Evolutionary conservation across 2,797 vertebrate genomes (phyloP), one percentile per base, ranked within the genome.

Genomic region (Petrocephalus schoutedeni): DNA sequence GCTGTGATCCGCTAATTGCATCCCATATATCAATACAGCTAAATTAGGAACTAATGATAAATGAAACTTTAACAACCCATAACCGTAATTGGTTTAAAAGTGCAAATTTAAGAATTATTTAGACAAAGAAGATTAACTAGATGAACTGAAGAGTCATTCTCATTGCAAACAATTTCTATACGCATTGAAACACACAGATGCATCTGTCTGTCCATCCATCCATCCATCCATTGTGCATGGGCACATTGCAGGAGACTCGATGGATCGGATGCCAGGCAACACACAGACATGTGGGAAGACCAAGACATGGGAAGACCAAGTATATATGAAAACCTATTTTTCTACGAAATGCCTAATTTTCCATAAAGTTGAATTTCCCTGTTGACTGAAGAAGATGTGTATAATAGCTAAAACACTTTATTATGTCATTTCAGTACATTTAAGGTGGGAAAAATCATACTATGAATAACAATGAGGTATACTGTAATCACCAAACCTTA

Each of bases 31-130:
- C 59, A 82, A 89, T 89, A 91, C 88, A 89, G 89, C 88, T 92
- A 87, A 93, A 93, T 92, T 89, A 91, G 93, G 93, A 91, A 88
- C 87, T 89, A 92, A 92, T 93, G 88, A 93, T 89, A 91, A 90
- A 57, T 86, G 53, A 56, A 89, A 86, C 89, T 90, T 90, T 89
- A 89, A 89, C 89, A 89, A 89, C 89, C 74, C 23, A 59, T 59
- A 64, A 67, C 71, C 16, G 58, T 36, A 82, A 54, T 86, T 12
- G 85, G 88, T 56, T 86, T 87, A 80, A 80, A 88, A 85, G 87
- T 51, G 36, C 83, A 85, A 88, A 57, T 57, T 74, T 53, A 14
- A 53, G 57, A 83, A 67, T 85, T 88, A 36, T 21, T 77, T 58
- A 51, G 10, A 45, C 54, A 86, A 77, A 88, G 54, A 45, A 74